Evolutionary conservation across 1,140 invertebrate genomes (phyloP), one percentile per base, ranked within the genome.

Genomic region (Bombus haemorrhoidalis): DNA sequence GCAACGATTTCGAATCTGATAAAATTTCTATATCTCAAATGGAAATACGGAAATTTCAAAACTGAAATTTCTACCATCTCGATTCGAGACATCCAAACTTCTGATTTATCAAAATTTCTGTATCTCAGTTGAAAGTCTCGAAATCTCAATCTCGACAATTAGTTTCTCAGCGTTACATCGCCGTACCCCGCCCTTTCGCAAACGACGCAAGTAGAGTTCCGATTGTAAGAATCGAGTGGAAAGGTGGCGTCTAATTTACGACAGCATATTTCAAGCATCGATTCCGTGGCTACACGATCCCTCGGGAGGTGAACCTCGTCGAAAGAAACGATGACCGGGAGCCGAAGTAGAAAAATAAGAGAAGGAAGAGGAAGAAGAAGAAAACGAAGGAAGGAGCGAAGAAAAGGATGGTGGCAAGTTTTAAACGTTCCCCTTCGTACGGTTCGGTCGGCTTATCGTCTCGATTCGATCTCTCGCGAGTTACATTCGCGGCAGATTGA

Each of bases 401-500:
- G 41, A 39, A 62, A 22, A 13, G 68, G 47, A 43, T 22, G 6
- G 39, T 32, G 39, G 72, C 18, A 15, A 74, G 71, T 74, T 74
- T 74, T 47, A 39, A 77, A 62, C 57, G 37, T 18, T n/a, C 57
- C 10, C 22, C 47, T 13, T 66, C 37, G 34, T n/a, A 18, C 25
- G 39, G 28, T 32, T 78, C 39, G 28, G 39, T 39, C 47, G 32
- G 47, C 22, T 59, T 76, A 76, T 76, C 53, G 53, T 77, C 1
- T 10, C 75, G 28, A 39, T 18, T 59, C 75, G 75, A 77, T 77
- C 75, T 62, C 53, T 12, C 53, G 15, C 72, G 53, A 59, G 75
- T 76, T 59, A 59, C 74, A 59, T 59, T 76, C 57, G 37, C 57
- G 28, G 28, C 15, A 77, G 75, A 77, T 77, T 77, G 75, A 77